Evolutionary conservation across 2,113 vertebrate species (phyloP).

Genomic region (Xenus cinereus): DNA sequence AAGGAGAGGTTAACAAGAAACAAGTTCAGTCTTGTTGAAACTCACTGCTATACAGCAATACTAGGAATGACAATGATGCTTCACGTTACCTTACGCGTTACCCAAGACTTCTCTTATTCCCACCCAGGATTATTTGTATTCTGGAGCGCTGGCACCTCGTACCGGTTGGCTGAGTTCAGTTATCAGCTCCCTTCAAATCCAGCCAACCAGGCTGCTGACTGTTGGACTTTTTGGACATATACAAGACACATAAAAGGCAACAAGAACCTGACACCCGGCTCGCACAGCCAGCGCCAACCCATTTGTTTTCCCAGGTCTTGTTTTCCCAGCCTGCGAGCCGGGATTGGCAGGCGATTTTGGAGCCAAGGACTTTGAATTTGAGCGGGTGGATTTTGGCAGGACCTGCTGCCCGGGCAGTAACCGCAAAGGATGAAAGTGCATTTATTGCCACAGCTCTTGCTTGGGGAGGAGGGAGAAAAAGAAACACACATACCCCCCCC

Average conservation of each 20-base stretch:
- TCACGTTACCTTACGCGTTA: background rate
- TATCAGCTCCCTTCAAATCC: conserved; percentile 67
- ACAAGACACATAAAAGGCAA: conserved; percentile 11
- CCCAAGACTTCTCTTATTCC: background rate
- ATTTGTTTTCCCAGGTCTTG: background rate
- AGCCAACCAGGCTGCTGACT: conserved; percentile 58
- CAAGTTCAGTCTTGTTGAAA: conserved; percentile 29
- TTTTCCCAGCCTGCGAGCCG: background rate
- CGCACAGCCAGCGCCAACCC: background rate
- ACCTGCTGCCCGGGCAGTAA: background rate
- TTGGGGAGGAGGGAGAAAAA: background rate
- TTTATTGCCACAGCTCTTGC: accelerated
- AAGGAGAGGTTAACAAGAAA: background rate
- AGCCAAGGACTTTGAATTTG: conserved; percentile 31
- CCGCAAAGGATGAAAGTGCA: background rate
- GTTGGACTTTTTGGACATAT: background rate
- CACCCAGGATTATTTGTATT: conserved; percentile 14
- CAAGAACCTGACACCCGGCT: background rate
- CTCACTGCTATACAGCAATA: background rate
- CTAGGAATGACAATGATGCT: background rate
- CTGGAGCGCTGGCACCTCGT: background rate
- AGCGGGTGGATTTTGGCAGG: background rate
- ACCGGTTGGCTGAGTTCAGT: conserved; percentile 43
- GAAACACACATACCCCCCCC: no score
- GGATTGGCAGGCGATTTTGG: conserved; percentile 23